A percentile compares a stretch with the other conserved stretches of the same genome.
These are phyloP conservation scores for Vicugna pacos DNA, from an alignment of 2,113 vertebrate genomes.

Conservation along the genomic window DNA sequence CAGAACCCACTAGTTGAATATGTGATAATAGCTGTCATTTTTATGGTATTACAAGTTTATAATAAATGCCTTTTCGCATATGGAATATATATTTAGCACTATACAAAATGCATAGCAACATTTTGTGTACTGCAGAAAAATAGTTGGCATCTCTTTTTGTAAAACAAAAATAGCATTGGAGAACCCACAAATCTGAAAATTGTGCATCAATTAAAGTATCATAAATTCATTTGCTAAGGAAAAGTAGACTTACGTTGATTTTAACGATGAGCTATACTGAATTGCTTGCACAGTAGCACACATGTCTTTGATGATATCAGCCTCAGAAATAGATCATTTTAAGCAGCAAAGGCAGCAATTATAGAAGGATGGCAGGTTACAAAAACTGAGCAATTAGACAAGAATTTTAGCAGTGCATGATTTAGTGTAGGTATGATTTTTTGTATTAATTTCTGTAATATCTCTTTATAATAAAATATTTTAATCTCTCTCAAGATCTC, in stretches of 20 bases:
- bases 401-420: slow-evolving; percentile 7
- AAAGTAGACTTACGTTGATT: slow-evolving; percentile 22
- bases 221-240: slow-evolving; percentile 12
- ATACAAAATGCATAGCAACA: not conserved
- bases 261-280: slow-evolving; percentile 53
- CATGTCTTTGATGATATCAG: slow-evolving; percentile 42
- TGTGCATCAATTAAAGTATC: slow-evolving; percentile 23
- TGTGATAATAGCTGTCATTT: not conserved
- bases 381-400: slow-evolving; percentile 66
- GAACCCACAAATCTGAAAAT: not conserved
- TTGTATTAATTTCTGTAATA: slow-evolving; percentile 44
- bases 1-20: slow-evolving; percentile 6
- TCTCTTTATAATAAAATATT: slow-evolving; percentile 62
- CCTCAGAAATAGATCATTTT: slow-evolving; percentile 61
- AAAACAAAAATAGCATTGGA: not conserved
- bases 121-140: not conserved
- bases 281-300: slow-evolving; percentile 47
- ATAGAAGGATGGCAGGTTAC: slow-evolving; percentile 50
- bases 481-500: slow-evolving; percentile 63
- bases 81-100: not conserved
- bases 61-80: not conserved
- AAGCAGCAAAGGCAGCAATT: slow-evolving; percentile 67
- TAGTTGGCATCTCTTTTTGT: not conserved
- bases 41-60: not conserved
- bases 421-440: slow-evolving; percentile 40